Base-by-base conservation (phyloP, 2,888 invertebrate genomes). In the Acholoe squamosa region DNA sequence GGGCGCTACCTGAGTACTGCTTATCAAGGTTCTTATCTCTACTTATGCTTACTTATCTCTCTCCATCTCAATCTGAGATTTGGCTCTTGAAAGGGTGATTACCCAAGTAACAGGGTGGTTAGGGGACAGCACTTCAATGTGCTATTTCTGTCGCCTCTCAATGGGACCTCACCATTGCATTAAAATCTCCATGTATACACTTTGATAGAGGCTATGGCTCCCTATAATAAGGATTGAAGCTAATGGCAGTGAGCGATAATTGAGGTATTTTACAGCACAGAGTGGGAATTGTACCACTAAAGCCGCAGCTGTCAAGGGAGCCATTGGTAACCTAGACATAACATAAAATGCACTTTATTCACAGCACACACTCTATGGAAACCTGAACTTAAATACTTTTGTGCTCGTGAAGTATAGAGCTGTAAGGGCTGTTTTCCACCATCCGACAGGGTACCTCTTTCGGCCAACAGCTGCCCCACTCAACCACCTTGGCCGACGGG, bases 51-150 rank as follows among this genome's bases (percentile, higher is more conserved):
- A 71, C 71, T 71, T 71, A 71, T 71, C 71, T 71, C 14, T 14
- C 31, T n/a, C 28, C 71, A 71, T 71, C 71, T 28, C 71, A 71
- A 71, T 28, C 61, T 61, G 61, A 61, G 61, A 61, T 61, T 61
- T 61, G 61, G 22, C 61, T 61, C 61, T 43, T 61, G 61, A 61
- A 61, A 61, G 61, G n/a, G 22, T 61, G 61, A 61, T 61, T 61
- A 61, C 61, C 61, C 61, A 61, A 61, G 61, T 61, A 61, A 61
- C 61, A 61, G 61, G 61, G 61, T n/a, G 61, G 61, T 61, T 61
- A 61, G 61, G 19, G 61, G 61, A 19, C 22, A n/a, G 61, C n/a
- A 61, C 61, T 61, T 61, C 61, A 61, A 61, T 61, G 61, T 61
- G 3, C 71, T 71, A 71, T 71, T 71, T 71, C 71, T 71, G 71